Percentiles rank a stretch among this genome's conserved stretches.
Conservation (phyloP, 64 coral and sea anemone species). For the Platygyra sinensis region DNA sequence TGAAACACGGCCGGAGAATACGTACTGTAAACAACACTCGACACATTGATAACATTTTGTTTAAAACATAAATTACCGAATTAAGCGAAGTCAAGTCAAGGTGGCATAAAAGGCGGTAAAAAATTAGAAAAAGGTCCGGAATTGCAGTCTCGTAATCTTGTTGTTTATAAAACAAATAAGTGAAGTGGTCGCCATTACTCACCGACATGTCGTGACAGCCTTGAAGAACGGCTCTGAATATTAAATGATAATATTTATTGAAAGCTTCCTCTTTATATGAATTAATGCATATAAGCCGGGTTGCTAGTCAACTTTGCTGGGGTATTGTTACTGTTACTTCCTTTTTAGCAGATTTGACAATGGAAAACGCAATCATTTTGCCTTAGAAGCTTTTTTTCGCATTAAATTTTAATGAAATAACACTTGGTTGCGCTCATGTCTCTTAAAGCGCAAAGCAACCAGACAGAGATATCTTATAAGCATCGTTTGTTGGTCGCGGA, state of each 20-base stretch:
- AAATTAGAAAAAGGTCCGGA: neutral
- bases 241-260: neutral
- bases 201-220: neutral
- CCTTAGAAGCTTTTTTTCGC: neutral
- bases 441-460: neutral
- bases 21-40: neutral
- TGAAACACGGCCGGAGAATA: too few relatives aligned
- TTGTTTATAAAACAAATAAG: neutral
- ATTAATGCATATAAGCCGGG: neutral
- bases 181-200: neutral
- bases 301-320: neutral
- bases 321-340: neutral
- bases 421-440: neutral
- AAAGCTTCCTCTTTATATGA: neutral
- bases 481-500: neutral
- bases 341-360: neutral
- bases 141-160: neutral
- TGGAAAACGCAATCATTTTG: slow-evolving; percentile 17
- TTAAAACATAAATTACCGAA: neutral
- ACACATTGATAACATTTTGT: neutral
- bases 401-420: neutral
- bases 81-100: neutral
- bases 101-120: too few relatives aligned
- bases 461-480: neutral
- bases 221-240: neutral